Base-by-base conservation (phyloP, 2,888 invertebrate genomes). In the Nematopogon swammerdamellus region DNA sequence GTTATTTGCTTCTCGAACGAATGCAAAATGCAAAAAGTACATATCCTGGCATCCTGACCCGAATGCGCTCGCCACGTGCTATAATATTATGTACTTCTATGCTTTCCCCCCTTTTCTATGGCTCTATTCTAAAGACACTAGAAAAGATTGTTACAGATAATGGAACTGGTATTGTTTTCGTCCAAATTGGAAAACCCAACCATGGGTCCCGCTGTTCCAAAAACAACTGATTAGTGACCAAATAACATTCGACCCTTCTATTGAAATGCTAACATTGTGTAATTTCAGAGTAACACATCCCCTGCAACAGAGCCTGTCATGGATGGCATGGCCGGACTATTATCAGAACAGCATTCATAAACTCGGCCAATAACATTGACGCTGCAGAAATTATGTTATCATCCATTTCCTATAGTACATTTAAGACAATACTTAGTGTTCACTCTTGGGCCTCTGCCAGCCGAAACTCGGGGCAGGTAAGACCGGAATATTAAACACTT, bases 101-200 rank as follows among this genome's bases (percentile, higher is more conserved):
- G 56, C 56, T 58, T 58, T 47, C 57, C 53, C 19, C 55, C 56
- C 1, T 55, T 55, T 49, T 54, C 48, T 30, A 29, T 42, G 10
- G 48, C n/a, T n/a, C n/a, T n/a, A n/a, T 46, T 48, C 49, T 36
- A 42, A 56, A 45, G 45, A 45, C 50, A 3, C 30, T 54, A 29
- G 49, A 50, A 49, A 57, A 57, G 47, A 55, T 57, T 36, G 51
- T 53, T 3, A 36, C 42, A 1, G 56, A 57, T 42, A 52, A 54
- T 36, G 55, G 55, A 17, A 30, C 14, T 18, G 54, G 56, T 10
- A 50, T 58, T 10, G 10, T 58, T n/a, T 49, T 56, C 16, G 54
- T 56, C n/a, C 56, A 10, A 17, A 45, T 8, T 56, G 54, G 55
- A 25, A 46, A 19, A 46, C 54, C 10, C 55, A 57, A 51, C 52